Percentiles rank a stretch among this genome's conserved stretches.
Evolutionary conservation across 2,113 vertebrate species (phyloP).

Genomic region (Athene cunicularia): DNA sequence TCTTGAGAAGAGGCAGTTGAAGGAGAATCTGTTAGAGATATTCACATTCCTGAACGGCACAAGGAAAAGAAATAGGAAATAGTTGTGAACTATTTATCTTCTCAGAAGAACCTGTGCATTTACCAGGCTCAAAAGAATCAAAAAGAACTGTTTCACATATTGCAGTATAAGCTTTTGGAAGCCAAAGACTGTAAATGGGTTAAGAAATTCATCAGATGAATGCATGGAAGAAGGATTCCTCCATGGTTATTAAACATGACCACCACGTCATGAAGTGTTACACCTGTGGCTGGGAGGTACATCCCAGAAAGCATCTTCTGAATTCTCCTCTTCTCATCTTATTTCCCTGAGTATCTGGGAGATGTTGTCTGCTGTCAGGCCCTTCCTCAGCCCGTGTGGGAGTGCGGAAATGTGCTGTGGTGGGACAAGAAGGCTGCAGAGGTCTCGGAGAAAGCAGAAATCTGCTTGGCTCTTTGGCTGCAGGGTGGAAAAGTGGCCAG

Average conservation of each 20-base stretch:
- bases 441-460: background rate
- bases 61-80: background rate
- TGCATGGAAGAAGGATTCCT: background rate
- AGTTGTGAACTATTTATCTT: background rate
- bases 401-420: background rate
- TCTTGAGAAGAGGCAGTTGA: background rate
- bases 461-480: background rate
- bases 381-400: fast-evolving
- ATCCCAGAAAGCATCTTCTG: background rate
- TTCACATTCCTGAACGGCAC: background rate
- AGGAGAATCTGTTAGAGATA: background rate
- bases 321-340: background rate
- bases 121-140: background rate
- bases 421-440: background rate
- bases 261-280: background rate
- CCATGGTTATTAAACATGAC: background rate
- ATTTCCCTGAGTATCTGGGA: background rate
- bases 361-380: background rate
- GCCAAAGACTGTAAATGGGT: background rate
- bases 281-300: background rate
- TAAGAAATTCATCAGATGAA: background rate
- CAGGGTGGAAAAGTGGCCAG: background rate
- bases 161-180: background rate
- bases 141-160: background rate
- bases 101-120: background rate